Conservation (phyloP, 2,113 vertebrate genomes). For the Prolemur simus region DNA sequence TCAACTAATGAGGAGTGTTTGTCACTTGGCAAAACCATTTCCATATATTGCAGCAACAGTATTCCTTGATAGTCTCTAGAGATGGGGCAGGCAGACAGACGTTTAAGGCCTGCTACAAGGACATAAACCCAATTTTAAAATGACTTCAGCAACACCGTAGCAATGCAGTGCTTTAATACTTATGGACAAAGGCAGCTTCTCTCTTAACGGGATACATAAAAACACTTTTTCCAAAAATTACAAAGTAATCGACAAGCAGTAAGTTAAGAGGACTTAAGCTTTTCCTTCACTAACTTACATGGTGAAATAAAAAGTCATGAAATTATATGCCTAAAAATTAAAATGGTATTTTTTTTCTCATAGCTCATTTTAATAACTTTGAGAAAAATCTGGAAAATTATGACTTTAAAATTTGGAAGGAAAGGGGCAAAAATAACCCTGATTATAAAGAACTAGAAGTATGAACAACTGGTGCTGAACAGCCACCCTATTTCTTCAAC, state of each 20-base stretch:
- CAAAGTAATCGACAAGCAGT: conserved; percentile 55
- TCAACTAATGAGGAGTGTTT: conserved; percentile 7
- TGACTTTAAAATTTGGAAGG: conserved; percentile 64
- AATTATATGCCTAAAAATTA: conserved; percentile 70
- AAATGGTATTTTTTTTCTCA: conserved; percentile 47
- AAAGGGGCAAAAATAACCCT: conserved; percentile 48
- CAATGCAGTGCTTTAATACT: background rate
- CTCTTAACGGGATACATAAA: background rate
- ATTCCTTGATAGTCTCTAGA: background rate
- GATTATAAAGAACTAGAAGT: conserved; percentile 51
- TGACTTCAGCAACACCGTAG: background rate
- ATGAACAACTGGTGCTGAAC: background rate
- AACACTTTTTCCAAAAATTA: background rate
- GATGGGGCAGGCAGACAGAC: background rate
- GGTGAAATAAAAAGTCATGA: conserved; percentile 72
- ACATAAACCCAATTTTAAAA: background rate
- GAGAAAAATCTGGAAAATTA: conserved; percentile 73
- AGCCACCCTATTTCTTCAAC: background rate
- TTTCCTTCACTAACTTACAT: conserved; percentile 70
- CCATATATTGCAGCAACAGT: background rate
- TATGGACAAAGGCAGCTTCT: background rate
- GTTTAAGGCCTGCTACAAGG: background rate
- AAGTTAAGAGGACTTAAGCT: conserved; percentile 60
- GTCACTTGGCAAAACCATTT: conserved; percentile 36
- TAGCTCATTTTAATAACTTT: conserved; percentile 65